These are phyloP conservation scores for Pasiphila rectangulata DNA, from an alignment of 2,888 invertebrate species.

Conservation along the genomic window DNA sequence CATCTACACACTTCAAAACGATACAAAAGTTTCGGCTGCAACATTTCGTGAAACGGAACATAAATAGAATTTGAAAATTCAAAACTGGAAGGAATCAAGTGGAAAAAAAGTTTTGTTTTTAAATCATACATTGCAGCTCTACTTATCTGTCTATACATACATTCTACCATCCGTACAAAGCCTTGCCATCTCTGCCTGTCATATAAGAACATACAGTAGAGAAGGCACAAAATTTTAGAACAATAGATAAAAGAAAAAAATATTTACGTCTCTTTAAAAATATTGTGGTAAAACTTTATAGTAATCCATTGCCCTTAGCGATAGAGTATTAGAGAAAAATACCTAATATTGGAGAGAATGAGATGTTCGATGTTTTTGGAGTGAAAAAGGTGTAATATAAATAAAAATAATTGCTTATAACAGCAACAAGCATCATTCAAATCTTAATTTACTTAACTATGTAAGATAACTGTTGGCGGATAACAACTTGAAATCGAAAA, in stretches of 20 bases:
- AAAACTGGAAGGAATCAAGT: constrained; percentile 42
- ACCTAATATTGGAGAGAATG: constrained; percentile 22
- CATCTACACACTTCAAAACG: constrained; percentile 67
- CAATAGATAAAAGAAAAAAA: constrained; percentile 18
- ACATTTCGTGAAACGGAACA: constrained; percentile 43
- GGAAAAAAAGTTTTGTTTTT: constrained; percentile 27
- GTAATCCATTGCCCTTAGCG: constrained; percentile 27
- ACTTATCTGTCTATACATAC: constrained; percentile 39
- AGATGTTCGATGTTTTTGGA: constrained; percentile 30
- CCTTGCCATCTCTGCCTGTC: constrained; percentile 42
- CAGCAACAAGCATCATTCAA: constrained; percentile 59
- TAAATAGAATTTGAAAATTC: constrained; percentile 31
- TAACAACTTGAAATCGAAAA: constrained; percentile 27
- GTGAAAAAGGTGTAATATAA: constrained; percentile 35
- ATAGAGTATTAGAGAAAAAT: constrained; percentile 27
- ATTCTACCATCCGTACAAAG: constrained; percentile 50
- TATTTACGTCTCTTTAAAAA: constrained; percentile 13
- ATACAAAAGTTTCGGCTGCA: constrained; percentile 67
- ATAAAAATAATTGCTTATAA: constrained; percentile 61
- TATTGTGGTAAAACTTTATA: constrained; percentile 18
- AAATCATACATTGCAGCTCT: constrained; percentile 53
- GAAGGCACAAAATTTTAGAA: constrained; percentile 37
- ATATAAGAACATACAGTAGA: constrained; percentile 45
- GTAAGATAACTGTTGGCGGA: constrained; percentile 42
- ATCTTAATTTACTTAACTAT: constrained; percentile 45